Conservation (phyloP, 1,140 invertebrate species). For the Globodera rostochiensis region DNA sequence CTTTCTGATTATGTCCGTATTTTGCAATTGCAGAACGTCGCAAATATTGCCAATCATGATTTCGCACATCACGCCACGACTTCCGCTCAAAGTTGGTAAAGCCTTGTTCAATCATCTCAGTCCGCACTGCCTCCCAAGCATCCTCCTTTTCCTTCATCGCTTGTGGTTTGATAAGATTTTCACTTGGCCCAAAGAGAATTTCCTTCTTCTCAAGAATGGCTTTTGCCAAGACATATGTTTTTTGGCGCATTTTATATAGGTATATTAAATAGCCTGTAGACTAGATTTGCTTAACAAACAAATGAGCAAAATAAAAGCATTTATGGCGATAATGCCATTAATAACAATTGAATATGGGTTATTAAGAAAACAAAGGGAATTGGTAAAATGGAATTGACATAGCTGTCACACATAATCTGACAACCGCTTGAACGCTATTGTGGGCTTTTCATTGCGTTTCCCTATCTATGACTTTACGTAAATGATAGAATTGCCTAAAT, state of each 20-base stretch:
- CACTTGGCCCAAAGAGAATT: slow-evolving; percentile 25
- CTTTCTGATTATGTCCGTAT: slow-evolving; percentile 32
- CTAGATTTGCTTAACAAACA: too few species aligned
- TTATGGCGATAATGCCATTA: too few species aligned
- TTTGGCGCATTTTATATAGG: slow-evolving; percentile 22
- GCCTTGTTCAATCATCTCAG: slow-evolving; percentile 32
- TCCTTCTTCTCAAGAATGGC: slow-evolving; percentile 32
- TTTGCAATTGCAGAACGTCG: slow-evolving; percentile 30
- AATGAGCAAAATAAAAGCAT: too few species aligned
- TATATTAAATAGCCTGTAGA: background rate
- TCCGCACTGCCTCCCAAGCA: slow-evolving; percentile 31
- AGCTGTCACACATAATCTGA: too few species aligned
- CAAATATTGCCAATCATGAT: slow-evolving; percentile 38
- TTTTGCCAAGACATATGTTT: slow-evolving; percentile 33
- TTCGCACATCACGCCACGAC: slow-evolving; percentile 31
- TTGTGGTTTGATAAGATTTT: slow-evolving; percentile 29
- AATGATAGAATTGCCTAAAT: too few species aligned
- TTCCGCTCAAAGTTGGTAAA: slow-evolving; percentile 31
- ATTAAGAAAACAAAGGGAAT: slow-evolving; percentile 12
- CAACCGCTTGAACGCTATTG: too few species aligned
- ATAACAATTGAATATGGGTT: slow-evolving; percentile 26
- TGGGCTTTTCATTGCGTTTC: too few species aligned
- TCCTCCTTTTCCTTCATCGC: slow-evolving; percentile 36
- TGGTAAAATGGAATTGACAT: too few species aligned
- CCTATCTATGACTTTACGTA: too few species aligned